A percentile compares a stretch with the other conserved stretches of the same genome.
Conservation (phyloP, 2,113 vertebrate genomes). For the Gymnogyps californianus region DNA sequence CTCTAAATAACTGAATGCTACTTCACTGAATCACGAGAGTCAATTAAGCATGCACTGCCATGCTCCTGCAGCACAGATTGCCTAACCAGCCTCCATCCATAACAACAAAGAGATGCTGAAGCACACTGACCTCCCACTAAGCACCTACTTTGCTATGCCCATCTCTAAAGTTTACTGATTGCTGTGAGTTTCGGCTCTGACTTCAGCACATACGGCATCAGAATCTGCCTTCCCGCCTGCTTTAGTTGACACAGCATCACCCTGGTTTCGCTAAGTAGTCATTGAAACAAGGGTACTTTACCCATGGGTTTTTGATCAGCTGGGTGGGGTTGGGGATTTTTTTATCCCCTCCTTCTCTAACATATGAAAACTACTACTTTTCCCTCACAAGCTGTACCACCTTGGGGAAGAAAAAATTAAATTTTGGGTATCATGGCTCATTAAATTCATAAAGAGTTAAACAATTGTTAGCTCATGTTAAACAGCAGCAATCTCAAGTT, state of each 20-base stretch:
- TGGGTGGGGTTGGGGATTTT: accelerated
- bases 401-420: neutral
- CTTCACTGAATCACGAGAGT: neutral
- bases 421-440: neutral
- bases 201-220: neutral
- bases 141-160: too few species aligned
- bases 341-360: neutral
- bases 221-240: neutral
- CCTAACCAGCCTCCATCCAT: neutral
- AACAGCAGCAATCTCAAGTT: neutral
- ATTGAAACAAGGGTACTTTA: neutral
- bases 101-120: neutral
- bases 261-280: neutral
- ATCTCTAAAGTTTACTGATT: neutral
- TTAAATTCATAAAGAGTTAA: neutral
- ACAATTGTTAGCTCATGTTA: neutral
- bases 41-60: neutral
- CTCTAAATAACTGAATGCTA: neutral
- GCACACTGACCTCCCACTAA: neutral
- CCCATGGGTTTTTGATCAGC: neutral
- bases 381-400: neutral
- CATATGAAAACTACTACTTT: neutral
- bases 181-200: neutral
- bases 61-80: neutral
- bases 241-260: neutral